These are phyloP conservation scores for Antheraea mylitta DNA, from an alignment of 1,140 invertebrate species.

Conservation along the genomic window DNA sequence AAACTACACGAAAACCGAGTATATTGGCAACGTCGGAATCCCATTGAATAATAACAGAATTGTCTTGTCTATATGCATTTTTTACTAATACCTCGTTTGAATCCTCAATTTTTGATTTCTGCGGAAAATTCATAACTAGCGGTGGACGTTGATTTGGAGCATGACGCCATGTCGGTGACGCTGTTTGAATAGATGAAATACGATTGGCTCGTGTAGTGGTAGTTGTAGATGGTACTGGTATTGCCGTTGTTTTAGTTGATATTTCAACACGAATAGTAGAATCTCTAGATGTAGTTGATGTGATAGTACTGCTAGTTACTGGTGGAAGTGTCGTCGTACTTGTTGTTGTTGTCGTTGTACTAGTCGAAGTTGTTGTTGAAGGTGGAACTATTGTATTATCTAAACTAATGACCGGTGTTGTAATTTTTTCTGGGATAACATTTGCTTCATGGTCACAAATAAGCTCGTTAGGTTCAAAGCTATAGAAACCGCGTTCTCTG, in stretches of 20 bases:
- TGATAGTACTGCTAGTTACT: slow-evolving; percentile 38
- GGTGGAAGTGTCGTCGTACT: slow-evolving; percentile 35
- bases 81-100: slow-evolving; percentile 90
- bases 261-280: slow-evolving; percentile 38
- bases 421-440: slow-evolving; percentile 37
- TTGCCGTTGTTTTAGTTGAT: slow-evolving; percentile 30
- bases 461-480: slow-evolving; percentile 88
- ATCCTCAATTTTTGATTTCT: slow-evolving; percentile 82
- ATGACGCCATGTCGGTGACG: slow-evolving; percentile 67
- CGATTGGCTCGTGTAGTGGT: slow-evolving; percentile 50
- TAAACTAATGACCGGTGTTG: slow-evolving; percentile 21
- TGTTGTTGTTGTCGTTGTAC: slow-evolving; percentile 54
- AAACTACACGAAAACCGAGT: slow-evolving; percentile 92
- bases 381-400: slow-evolving; percentile 29
- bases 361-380: slow-evolving; percentile 40
- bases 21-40: slow-evolving; percentile 91
- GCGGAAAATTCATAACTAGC: slow-evolving; percentile 84
- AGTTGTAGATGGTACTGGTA: slow-evolving; percentile 41
- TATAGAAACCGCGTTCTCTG: slow-evolving; percentile 90
- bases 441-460: slow-evolving; percentile 73
- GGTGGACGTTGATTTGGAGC: slow-evolving; percentile 82
- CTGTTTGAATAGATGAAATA: slow-evolving; percentile 48
- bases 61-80: slow-evolving; percentile 91
- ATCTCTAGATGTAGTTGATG: slow-evolving; percentile 54
- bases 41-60: slow-evolving; percentile 94